A percentile compares a stretch with the other conserved stretches of the same genome.
Evolutionary conservation across 2,888 invertebrate genomes (phyloP).

Genomic region (Chironomus riparius): DNA sequence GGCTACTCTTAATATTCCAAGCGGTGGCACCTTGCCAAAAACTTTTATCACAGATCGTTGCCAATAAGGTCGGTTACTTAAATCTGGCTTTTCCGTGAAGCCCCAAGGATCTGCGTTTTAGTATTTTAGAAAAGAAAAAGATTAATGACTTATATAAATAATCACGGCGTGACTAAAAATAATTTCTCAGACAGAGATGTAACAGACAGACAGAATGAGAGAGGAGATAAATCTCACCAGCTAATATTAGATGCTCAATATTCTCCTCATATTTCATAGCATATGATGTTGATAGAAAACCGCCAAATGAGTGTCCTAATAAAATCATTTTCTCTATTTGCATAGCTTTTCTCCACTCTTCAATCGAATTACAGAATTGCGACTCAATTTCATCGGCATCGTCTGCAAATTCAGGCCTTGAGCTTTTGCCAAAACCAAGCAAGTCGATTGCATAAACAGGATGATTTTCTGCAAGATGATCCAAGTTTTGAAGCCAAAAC

Average conservation of each 20-base stretch:
- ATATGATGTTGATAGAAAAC: slow-evolving; percentile 86
- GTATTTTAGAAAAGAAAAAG: too few species aligned
- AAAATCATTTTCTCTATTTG: slow-evolving; percentile 78
- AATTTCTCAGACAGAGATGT: too few species aligned
- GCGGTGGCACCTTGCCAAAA: slow-evolving; percentile 1
- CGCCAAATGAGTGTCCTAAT: slow-evolving; percentile 91
- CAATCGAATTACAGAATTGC: slow-evolving; percentile 83
- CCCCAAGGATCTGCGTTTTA: slow-evolving; percentile 63
- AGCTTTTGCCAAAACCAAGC: slow-evolving; percentile 89
- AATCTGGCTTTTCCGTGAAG: slow-evolving; percentile 53
- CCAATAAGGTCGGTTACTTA: slow-evolving; percentile 2
- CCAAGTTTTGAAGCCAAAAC: slow-evolving; percentile 88
- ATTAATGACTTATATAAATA: too few species aligned
- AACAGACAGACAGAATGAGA: too few species aligned
- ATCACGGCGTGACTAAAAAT: too few species aligned
- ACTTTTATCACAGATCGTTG: slow-evolving; percentile 3
- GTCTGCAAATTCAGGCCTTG: slow-evolving; percentile 72
- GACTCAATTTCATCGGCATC: slow-evolving; percentile 74
- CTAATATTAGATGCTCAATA: slow-evolving; percentile 84
- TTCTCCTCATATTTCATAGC: slow-evolving; percentile 75
- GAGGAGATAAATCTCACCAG: slow-evolving; percentile 42
- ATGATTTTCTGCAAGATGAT: slow-evolving; percentile 64
- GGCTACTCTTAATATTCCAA: neutral
- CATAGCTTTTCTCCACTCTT: slow-evolving; percentile 90
- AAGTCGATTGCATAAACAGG: slow-evolving; percentile 89